These are phyloP conservation scores for Philereme transversata DNA, from an alignment of 2,888 invertebrate species.

Conservation along the genomic window DNA sequence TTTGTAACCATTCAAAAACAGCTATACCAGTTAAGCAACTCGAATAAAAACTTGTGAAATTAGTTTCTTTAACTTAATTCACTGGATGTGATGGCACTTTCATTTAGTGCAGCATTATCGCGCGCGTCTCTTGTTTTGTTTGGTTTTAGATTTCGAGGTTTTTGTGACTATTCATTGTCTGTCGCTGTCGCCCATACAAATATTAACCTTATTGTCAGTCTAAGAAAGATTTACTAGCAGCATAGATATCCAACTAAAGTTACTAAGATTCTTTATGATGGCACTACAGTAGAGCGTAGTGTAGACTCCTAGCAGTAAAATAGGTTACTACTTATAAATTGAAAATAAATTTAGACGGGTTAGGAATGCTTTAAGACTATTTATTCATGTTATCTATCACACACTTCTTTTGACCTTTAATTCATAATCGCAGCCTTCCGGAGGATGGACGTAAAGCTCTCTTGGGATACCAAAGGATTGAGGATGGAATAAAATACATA, in stretches of 20 bases:
- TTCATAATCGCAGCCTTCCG: slow-evolving; percentile 5
- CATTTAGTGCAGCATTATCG: slow-evolving; percentile 10
- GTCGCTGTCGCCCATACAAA: background rate
- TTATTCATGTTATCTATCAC: slow-evolving; percentile 12
- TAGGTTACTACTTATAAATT: no score
- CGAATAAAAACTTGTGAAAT: slow-evolving; percentile 13
- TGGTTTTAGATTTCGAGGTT: background rate
- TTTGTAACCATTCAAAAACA: background rate
- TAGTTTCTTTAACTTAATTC: slow-evolving; percentile 19
- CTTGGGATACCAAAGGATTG: slow-evolving; percentile 14
- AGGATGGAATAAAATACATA: background rate
- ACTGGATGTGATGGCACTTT: slow-evolving; percentile 18
- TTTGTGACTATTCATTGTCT: background rate
- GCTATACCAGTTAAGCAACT: slow-evolving; percentile 3
- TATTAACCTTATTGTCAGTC: no score
- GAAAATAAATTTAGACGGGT: background rate
- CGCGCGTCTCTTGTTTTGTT: slow-evolving; percentile 7
- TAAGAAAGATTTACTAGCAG: no score
- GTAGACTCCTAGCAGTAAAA: no score
- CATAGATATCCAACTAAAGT: no score
- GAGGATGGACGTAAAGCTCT: slow-evolving; percentile 8
- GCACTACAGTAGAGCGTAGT: no score
- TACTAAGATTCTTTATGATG: no score
- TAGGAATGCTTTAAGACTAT: slow-evolving; percentile 2
- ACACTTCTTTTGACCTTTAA: slow-evolving; percentile 8